A percentile compares a stretch with the other conserved stretches of the same genome.
Conservation (phyloP, 92 coral and sea anemone species). For the Zoanthus gigantus region DNA sequence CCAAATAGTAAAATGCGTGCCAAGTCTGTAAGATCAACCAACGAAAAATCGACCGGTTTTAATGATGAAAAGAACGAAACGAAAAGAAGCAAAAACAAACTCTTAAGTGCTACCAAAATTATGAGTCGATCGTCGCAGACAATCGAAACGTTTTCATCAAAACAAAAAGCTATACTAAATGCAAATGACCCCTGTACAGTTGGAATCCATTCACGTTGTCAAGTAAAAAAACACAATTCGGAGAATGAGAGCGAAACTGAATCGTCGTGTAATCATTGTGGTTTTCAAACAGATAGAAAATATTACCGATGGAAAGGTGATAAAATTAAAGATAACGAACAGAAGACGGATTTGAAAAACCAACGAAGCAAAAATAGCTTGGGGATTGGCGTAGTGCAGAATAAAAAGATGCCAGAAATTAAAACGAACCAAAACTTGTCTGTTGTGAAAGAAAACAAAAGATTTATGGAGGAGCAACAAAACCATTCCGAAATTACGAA, state of each 20-base stretch:
- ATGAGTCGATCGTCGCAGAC: slow-evolving; percentile 27
- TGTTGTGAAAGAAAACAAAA: slow-evolving; percentile 53
- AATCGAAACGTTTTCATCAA: slow-evolving; percentile 10
- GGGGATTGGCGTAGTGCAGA: slow-evolving; percentile 10
- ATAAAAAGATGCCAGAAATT: slow-evolving; percentile 62
- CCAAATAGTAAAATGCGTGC: slow-evolving; percentile 33
- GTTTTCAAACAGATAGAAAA: slow-evolving; percentile 49
- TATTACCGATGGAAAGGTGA: slow-evolving; percentile 72
- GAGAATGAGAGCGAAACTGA: slow-evolving; percentile 46
- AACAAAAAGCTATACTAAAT: slow-evolving; percentile 36
- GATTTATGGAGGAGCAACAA: neutral
- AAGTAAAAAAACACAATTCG: slow-evolving; percentile 59
- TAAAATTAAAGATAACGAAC: slow-evolving; percentile 21
- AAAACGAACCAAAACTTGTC: slow-evolving; percentile 52
- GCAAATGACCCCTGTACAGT: slow-evolving; percentile 59
- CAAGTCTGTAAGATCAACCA: slow-evolving; percentile 25
- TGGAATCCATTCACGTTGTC: slow-evolving; percentile 72
- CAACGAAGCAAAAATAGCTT: slow-evolving; percentile 37
- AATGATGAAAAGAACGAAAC: neutral
- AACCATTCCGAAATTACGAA: slow-evolving; percentile 16
- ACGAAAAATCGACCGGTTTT: neutral
- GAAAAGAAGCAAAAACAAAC: neutral
- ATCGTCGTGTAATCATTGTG: slow-evolving; percentile 46
- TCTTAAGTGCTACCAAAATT: slow-evolving; percentile 10
- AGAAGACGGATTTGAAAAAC: slow-evolving; percentile 20